phyloP scores from a whole-genome alignment of 2,797 vertebrate species.

The Sebastes cheni region DNA sequence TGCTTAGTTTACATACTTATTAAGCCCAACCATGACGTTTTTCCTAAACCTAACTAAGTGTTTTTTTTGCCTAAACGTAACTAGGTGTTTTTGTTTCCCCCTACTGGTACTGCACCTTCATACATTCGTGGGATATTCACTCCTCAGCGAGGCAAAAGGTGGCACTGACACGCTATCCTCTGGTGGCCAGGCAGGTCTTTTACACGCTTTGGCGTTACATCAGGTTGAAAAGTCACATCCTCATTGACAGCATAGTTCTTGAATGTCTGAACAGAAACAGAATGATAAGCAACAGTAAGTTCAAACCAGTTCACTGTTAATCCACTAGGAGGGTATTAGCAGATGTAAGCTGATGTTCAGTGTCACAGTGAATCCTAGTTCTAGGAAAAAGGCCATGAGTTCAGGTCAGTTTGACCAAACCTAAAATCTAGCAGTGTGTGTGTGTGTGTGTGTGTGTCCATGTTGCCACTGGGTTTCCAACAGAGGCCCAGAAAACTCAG shows the following conservation, averaged over 20 bases:
- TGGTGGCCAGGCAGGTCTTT: no score
- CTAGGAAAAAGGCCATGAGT: conserved; percentile 14
- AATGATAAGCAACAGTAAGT: conserved; percentile 6
- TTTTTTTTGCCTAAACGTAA: no score
- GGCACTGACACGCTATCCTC: no score
- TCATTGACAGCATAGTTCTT: neutral
- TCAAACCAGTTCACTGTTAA: conserved; percentile 6
- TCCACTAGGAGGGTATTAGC: neutral
- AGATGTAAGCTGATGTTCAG: conserved; percentile 16
- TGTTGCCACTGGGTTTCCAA: neutral
- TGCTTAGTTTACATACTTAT: no score
- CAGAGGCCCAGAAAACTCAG: neutral
- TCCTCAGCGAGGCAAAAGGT: no score
- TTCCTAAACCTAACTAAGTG: no score
- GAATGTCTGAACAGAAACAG: conserved; percentile 5
- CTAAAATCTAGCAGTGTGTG: neutral
- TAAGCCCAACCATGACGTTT: no score
- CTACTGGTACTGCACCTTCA: no score
- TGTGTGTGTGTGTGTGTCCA: neutral
- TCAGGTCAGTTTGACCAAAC: conserved; percentile 16
- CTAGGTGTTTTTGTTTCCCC: no score
- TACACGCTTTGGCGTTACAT: no score
- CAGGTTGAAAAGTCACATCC: neutral
- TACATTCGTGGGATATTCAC: no score
- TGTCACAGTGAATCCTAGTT: conserved; percentile 7